Evolutionary conservation across 2,888 invertebrate species (phyloP).

Genomic region (Drosophila yooni): DNA sequence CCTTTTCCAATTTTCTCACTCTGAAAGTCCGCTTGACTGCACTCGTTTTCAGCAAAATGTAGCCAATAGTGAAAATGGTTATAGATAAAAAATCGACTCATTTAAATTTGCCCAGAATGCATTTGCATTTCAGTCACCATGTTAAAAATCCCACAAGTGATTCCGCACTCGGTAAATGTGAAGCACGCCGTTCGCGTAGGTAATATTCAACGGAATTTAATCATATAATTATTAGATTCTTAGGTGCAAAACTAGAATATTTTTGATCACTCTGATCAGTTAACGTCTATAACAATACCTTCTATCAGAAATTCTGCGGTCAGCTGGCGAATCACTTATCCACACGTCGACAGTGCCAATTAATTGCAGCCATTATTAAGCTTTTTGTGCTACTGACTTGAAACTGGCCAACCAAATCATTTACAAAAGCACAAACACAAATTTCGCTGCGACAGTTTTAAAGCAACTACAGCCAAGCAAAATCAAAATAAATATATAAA

Average conservation of each 20-base stretch:
- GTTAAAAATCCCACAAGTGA: neutral
- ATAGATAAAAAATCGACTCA: neutral
- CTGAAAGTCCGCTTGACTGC: neutral
- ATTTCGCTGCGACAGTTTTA: conserved; percentile 67
- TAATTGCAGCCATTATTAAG: conserved; percentile 61
- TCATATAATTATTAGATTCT: conserved; percentile 1
- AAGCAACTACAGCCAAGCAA: conserved; percentile 28
- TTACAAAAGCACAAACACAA: conserved; percentile 14
- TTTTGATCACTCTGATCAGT: neutral
- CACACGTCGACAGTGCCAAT: conserved; percentile 16
- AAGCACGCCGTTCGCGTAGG: neutral
- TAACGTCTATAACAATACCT: neutral
- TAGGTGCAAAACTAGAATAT: neutral
- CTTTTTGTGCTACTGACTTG: conserved; percentile 72
- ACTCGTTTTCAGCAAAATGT: neutral
- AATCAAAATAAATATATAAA: conserved; percentile 11
- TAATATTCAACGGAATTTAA: conserved; percentile 6
- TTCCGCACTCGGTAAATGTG: neutral
- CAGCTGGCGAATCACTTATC: conserved; percentile 3
- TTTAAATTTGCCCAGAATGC: neutral
- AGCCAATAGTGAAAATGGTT: neutral
- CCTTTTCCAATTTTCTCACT: neutral
- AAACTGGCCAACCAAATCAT: conserved; percentile 58
- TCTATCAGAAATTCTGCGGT: neutral
- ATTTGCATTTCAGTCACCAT: neutral